phyloP scores from a whole-genome alignment of 2,113 vertebrate genomes.

The Tor tambroides region DNA sequence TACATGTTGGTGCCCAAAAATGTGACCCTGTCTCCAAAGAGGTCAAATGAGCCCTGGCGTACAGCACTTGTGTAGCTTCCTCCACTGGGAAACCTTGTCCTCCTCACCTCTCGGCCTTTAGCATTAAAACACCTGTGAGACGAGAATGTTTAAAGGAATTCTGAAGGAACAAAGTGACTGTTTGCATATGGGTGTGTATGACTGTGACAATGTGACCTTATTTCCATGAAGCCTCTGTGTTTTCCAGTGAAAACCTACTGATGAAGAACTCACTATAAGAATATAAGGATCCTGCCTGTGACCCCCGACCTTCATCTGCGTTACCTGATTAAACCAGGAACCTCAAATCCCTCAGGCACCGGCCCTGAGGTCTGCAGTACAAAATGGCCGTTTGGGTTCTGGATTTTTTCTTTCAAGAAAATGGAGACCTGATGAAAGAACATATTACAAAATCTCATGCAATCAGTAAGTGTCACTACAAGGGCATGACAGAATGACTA shows the following conservation, averaged over 20 bases:
- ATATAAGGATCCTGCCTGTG: background rate
- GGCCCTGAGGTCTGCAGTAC: conserved; percentile 82
- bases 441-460: background rate
- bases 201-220: background rate
- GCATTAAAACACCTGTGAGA: conserved; percentile 79
- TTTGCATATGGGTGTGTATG: background rate
- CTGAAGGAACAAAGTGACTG: background rate
- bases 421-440: conserved; percentile 83
- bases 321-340: conserved; percentile 93
- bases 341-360: conserved; percentile 84
- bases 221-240: background rate
- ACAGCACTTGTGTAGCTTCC: conserved; percentile 79
- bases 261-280: background rate
- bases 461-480: background rate
- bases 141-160: background rate
- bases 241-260: background rate
- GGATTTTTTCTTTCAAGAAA: conserved; percentile 88
- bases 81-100: conserved; percentile 75
- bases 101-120: conserved; percentile 81
- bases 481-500: no score
- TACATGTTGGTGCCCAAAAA: conserved; percentile 92
- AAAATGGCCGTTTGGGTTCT: conserved; percentile 89
- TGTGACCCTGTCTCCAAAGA: conserved; percentile 87
- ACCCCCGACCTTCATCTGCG: background rate
- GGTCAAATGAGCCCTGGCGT: conserved; percentile 85